Evolutionary conservation across 1,140 invertebrate species (phyloP).

Genomic region (Teleogryllus occipitalis): DNA sequence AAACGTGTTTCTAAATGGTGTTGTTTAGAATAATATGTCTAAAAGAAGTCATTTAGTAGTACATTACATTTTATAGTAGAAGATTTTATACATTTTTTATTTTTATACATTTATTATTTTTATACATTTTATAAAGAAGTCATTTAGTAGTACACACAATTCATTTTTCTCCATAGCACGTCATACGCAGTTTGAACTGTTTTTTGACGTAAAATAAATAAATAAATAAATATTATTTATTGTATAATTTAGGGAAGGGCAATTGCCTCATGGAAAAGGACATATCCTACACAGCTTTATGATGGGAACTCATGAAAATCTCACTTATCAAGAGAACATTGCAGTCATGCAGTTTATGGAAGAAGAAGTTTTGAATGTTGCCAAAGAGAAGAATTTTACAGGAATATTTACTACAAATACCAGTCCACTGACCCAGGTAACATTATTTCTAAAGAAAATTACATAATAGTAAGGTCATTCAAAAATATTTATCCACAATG

Average conservation of each 20-base stretch:
- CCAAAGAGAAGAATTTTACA: conserved; percentile 50
- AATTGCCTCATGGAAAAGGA: conserved; percentile 55
- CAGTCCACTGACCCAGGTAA: conserved; percentile 71
- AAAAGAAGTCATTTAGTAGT: too few species aligned
- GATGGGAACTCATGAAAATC: conserved; percentile 62
- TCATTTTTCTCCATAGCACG: too few species aligned
- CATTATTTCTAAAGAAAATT: neutral
- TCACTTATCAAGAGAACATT: conserved; percentile 64
- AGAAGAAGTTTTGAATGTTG: conserved; percentile 56
- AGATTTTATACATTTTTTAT: neutral
- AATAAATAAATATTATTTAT: conserved; percentile 11
- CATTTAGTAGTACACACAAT: too few species aligned
- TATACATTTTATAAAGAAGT: neutral
- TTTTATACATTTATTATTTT: neutral
- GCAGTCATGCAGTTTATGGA: conserved; percentile 68
- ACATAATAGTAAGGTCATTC: neutral
- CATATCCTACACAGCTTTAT: conserved; percentile 73
- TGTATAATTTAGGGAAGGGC: conserved; percentile 39
- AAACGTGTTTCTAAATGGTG: too few species aligned
- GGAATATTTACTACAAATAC: conserved; percentile 81
- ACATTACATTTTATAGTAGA: neutral
- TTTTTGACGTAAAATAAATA: too few species aligned
- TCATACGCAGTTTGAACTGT: too few species aligned
- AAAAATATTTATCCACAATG: too few species aligned
- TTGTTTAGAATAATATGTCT: too few species aligned